Evolutionary conservation across 2,113 vertebrate species (phyloP).

Genomic region (Emydura subglobosa): DNA sequence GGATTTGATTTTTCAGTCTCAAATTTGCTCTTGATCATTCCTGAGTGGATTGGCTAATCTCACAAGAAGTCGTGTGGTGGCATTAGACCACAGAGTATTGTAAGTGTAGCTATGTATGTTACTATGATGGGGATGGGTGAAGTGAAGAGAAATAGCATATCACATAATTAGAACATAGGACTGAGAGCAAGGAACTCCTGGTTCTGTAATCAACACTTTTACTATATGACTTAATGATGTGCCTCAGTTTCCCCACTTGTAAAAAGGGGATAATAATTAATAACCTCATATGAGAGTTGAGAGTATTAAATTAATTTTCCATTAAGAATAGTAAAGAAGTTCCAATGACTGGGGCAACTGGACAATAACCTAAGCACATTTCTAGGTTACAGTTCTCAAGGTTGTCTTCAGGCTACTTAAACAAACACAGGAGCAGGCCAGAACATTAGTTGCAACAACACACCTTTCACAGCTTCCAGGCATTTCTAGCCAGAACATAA

Average conservation of each 20-base stretch:
- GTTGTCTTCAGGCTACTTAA: neutral
- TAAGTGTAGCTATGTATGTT: neutral
- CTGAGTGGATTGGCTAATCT: neutral
- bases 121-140: neutral
- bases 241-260: neutral
- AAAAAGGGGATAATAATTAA: neutral
- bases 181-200: neutral
- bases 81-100: neutral
- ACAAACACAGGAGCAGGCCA: neutral
- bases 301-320: neutral
- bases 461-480: neutral
- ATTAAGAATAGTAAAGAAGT: neutral
- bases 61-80: neutral
- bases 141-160: neutral
- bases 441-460: neutral
- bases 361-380: neutral
- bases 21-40: neutral
- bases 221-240: neutral
- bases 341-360: neutral
- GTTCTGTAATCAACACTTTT: neutral
- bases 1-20: neutral
- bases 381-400: neutral
- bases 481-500: neutral
- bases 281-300: neutral
- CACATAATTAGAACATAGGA: fast-evolving